Percentiles rank a stretch among this genome's conserved stretches.
These are phyloP conservation scores for Myiotriccus ornatus DNA, from an alignment of 2,797 vertebrate genomes.

Conservation along the genomic window DNA sequence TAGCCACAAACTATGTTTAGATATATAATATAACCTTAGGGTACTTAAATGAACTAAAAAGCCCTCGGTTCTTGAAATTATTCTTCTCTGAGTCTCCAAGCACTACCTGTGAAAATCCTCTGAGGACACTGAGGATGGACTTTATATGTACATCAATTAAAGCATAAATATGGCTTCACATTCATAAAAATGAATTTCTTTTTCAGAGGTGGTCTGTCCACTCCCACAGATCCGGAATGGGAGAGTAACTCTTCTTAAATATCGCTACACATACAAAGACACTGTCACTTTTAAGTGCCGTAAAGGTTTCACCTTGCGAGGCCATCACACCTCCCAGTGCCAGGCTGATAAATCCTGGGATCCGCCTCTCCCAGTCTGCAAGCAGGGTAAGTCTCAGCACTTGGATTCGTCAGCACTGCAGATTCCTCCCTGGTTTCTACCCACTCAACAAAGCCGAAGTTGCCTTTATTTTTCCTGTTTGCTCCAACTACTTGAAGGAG, in stretches of 20 bases:
- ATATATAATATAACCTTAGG: not conserved
- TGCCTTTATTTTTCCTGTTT: not conserved
- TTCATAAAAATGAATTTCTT: not conserved
- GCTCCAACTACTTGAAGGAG: not conserved
- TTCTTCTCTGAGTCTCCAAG: not conserved
- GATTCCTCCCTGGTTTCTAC: not conserved
- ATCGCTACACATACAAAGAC: slow-evolving; percentile 17
- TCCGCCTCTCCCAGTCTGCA: slow-evolving; percentile 57
- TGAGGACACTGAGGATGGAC: not conserved
- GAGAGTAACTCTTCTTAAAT: not conserved
- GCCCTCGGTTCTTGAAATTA: not conserved
- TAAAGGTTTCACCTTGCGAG: slow-evolving; percentile 64
- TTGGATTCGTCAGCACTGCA: rapidly evolving
- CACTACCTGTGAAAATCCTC: not conserved
- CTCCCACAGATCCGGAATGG: not conserved
- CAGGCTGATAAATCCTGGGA: slow-evolving; percentile 41
- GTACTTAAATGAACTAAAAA: not conserved
- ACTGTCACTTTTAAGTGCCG: slow-evolving; percentile 49
- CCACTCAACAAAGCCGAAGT: rapidly evolving
- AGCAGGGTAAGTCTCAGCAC: slow-evolving; percentile 31
- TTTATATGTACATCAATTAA: rapidly evolving
- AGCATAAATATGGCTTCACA: rapidly evolving
- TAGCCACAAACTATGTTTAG: not conserved
- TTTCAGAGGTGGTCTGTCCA: slow-evolving; percentile 26
- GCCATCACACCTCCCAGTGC: slow-evolving; percentile 61